Percentiles rank a stretch among this genome's conserved stretches.
Evolutionary conservation across 2,113 vertebrate species (phyloP).

Genomic region (Reinhardtius hippoglossoides): DNA sequence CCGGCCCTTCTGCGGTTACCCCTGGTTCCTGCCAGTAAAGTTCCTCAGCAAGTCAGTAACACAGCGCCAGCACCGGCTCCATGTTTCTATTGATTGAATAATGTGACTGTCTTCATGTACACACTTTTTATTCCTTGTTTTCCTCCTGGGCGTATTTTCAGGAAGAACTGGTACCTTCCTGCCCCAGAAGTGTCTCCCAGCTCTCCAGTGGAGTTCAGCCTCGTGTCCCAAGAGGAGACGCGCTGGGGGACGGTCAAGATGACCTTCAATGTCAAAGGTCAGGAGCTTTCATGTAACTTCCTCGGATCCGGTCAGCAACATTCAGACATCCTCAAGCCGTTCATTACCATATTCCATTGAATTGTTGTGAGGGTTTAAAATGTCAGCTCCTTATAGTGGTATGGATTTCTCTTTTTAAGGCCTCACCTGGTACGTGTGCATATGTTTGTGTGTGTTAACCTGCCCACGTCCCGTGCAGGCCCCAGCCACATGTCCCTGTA

Average conservation of each 20-base stretch:
- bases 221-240: constrained; percentile 87
- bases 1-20: constrained; percentile 92
- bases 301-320: too few species aligned
- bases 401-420: too few species aligned
- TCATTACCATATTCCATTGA: too few species aligned
- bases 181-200: constrained; percentile 85
- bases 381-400: too few species aligned
- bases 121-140: background rate
- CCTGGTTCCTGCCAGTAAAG: constrained; percentile 95
- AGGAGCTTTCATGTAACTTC: background rate
- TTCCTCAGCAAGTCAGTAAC: constrained; percentile 90
- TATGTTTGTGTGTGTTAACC: too few species aligned
- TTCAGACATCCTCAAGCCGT: too few species aligned
- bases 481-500: constrained; percentile 97
- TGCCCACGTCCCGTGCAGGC: constrained; percentile 75
- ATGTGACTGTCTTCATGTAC: background rate
- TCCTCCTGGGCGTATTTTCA: constrained; percentile 60
- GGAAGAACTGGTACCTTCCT: constrained; percentile 98
- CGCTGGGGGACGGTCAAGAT: constrained; percentile 86
- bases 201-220: constrained; percentile 85
- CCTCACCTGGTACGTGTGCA: too few species aligned
- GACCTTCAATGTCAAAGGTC: constrained; percentile 90
- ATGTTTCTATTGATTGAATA: background rate
- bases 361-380: too few species aligned
- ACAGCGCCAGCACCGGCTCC: background rate